Evolutionary conservation across 2,888 invertebrate genomes (phyloP).

Genomic region (Hirtodrosophila trivittata): DNA sequence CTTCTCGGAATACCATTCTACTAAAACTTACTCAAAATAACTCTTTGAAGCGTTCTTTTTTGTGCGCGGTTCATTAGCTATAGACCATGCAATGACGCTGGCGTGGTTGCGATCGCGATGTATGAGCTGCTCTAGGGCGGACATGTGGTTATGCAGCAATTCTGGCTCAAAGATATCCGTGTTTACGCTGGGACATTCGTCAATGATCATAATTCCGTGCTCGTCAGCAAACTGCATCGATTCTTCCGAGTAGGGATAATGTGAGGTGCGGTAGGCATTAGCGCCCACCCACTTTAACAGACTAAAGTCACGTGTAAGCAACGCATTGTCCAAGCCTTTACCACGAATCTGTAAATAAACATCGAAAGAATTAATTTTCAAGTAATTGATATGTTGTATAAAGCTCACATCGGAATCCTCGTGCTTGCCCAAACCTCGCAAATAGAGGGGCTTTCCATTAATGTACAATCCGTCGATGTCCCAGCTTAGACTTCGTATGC

Average conservation of each 20-base stretch:
- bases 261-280: conserved; percentile 97
- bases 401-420: conserved; percentile 94
- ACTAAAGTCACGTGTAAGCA: conserved; percentile 95
- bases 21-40: conserved; percentile 90
- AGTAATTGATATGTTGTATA: no score
- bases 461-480: conserved; percentile 89
- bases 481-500: conserved; percentile 93
- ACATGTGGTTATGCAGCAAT: conserved; percentile 91
- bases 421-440: conserved; percentile 96
- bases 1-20: neutral
- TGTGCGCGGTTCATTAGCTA: conserved; percentile 96
- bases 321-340: conserved; percentile 94
- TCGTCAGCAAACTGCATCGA: conserved; percentile 97
- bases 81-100: conserved; percentile 97
- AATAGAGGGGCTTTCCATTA: conserved; percentile 93
- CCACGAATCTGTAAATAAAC: conserved; percentile 89
- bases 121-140: conserved; percentile 93
- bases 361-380: no score
- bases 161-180: conserved; percentile 89
- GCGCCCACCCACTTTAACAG: conserved; percentile 97
- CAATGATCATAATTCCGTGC: conserved; percentile 96
- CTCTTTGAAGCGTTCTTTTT: conserved; percentile 87
- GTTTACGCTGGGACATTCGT: conserved; percentile 97
- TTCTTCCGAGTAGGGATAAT: conserved; percentile 99
- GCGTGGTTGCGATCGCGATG: conserved; percentile 97